Base-by-base conservation (phyloP, 2,113 vertebrate genomes). In the Pontoporia blainvillei region DNA sequence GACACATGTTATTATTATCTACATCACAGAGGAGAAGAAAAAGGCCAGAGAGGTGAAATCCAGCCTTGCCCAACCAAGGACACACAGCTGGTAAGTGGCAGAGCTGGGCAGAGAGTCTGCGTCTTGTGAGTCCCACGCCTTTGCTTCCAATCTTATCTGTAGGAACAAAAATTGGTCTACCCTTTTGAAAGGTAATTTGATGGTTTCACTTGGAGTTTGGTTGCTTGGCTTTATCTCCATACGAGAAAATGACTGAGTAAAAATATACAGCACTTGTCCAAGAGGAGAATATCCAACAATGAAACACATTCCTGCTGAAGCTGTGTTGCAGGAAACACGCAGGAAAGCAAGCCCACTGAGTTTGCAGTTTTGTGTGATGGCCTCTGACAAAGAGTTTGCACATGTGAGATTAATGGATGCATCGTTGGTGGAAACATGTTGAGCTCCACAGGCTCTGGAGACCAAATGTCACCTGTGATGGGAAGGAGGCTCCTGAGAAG, bases 391-490 rank as follows among this genome's bases (percentile, higher is more conserved):
- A 6, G 69, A 54, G 90, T 97, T 96, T 87, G 57, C 79, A 91
- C 84, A 54, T 89, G 79, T 44, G 21, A 66, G 96, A 93, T 96
- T 95, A 96, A 14, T 90, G 86, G 92, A 20, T 89, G 9, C 96
- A 52, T 93, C 41, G 69, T 76, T 93, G 97, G 61, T 39, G 84
- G 83, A 31, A 91, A 86, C 0, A 1, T 69, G 92, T 66, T 78
- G 86, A 96, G 41, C n/a, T 64, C 90, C 39, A 46, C 6, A 81
- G 34, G 72, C 86, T 91, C 76, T 89, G 92, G 89, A 95, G 92
- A 81, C 36, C 69, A n/a, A n/a, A n/a, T 95, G 76, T 86, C 64
- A 61, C 72, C 91, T 96, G 95, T 87, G 78, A 81, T 1, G n/a
- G 71, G 57, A 96, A 95, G 11, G 67, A 90, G 49, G 36, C 13